Evolutionary conservation across 2,888 invertebrate species (phyloP).

Genomic region (Eurois occulta): DNA sequence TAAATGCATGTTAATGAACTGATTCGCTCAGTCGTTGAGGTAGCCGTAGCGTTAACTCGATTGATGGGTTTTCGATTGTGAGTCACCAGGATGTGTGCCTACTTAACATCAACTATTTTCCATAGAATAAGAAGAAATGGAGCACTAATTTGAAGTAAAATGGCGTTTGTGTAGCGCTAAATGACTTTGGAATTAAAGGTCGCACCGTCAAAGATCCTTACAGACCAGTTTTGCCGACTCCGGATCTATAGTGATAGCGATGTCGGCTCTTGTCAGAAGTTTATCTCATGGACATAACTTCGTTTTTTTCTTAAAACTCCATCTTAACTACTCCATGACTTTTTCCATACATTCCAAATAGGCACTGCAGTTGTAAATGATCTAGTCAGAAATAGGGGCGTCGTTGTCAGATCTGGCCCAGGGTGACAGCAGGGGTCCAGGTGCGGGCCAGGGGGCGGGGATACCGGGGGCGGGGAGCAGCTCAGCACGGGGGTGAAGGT

Average conservation of each 20-base stretch:
- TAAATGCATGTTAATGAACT: conserved; percentile 63
- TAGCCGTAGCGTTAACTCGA: conserved; percentile 57
- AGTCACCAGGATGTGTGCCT: conserved; percentile 24
- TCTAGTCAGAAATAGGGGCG: conserved; percentile 82
- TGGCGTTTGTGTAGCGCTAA: background rate
- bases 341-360: conserved; percentile 1
- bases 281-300: background rate
- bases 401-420: conserved; percentile 88
- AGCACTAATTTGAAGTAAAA: background rate
- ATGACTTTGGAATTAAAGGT: background rate
- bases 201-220: background rate
- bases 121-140: conserved; percentile 22
- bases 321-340: conserved; percentile 3
- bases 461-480: conserved; percentile 83
- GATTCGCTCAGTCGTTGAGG: conserved; percentile 62
- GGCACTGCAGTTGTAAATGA: background rate
- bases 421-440: conserved; percentile 84
- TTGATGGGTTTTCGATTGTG: conserved; percentile 60
- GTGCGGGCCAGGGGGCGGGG: conserved; percentile 84
- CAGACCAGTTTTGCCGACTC: background rate
- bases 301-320: background rate
- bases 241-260: background rate
- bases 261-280: background rate
- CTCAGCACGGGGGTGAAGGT: conserved; percentile 85
- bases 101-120: conserved; percentile 5